Percentiles rank a stretch among this genome's conserved stretches.
Conservation (phyloP, 1,140 invertebrate genomes). For the Arctopsyche grandis region DNA sequence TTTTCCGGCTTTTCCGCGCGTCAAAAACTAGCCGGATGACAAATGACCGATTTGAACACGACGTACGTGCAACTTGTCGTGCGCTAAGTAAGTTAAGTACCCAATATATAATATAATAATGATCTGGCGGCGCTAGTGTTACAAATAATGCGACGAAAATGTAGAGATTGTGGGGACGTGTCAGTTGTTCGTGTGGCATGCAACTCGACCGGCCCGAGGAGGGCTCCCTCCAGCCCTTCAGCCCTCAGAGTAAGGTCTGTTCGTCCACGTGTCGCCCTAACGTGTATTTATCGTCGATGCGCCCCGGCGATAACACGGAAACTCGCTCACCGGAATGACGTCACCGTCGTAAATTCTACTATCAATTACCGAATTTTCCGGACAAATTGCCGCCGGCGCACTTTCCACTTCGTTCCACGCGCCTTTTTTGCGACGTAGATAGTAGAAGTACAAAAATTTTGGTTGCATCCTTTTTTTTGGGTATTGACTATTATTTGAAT, state of each 20-base stretch:
- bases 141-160: conserved; percentile 36
- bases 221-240: background rate
- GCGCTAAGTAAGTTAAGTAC: background rate
- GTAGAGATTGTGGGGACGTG: background rate
- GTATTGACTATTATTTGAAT: no score
- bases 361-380: conserved; percentile 40
- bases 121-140: conserved; percentile 12
- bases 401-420: no score
- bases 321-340: conserved; percentile 33
- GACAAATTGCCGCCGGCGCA: conserved; percentile 7
- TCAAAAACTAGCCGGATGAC: conserved; percentile 24
- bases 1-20: background rate
- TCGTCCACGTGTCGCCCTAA: conserved; percentile 15
- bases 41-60: conserved; percentile 14
- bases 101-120: background rate
- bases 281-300: conserved; percentile 29
- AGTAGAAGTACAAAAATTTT: background rate
- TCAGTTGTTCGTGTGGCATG: conserved; percentile 30
- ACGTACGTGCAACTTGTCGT: background rate
- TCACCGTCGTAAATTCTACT: conserved; percentile 34
- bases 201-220: background rate
- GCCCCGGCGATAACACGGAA: conserved; percentile 35
- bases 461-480: no score
- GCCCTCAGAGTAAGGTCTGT: background rate
- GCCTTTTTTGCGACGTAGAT: background rate